Evolutionary conservation across 2,797 vertebrate genomes (phyloP).

Genomic region (Menidia menidia): DNA sequence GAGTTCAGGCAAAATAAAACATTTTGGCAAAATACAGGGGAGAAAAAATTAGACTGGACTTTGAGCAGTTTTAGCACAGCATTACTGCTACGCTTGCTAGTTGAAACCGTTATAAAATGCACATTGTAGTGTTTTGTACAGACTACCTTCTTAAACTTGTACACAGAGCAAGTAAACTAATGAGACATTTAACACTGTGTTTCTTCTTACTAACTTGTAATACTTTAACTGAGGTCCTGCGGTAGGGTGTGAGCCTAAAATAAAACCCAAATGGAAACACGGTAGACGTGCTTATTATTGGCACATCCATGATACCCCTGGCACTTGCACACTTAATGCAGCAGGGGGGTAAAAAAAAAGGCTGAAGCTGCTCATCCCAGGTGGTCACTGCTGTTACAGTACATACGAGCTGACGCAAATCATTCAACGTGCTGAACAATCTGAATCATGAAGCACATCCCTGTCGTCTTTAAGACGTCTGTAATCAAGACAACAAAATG

Average conservation of each 20-base stretch:
- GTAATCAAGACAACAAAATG: constrained; percentile 49
- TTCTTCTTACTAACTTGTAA: constrained; percentile 62
- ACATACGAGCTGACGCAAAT: constrained; percentile 41
- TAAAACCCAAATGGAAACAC: constrained; percentile 65
- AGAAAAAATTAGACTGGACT: constrained; percentile 10
- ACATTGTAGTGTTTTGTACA: constrained; percentile 33
- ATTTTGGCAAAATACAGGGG: constrained; percentile 71
- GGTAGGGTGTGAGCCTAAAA: constrained; percentile 57
- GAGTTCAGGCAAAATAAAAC: constrained; percentile 60
- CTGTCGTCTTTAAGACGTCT: constrained; percentile 34
- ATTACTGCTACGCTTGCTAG: constrained; percentile 41
- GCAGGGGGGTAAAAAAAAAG: constrained; percentile 20
- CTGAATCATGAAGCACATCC: constrained; percentile 35
- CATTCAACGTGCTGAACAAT: constrained; percentile 56
- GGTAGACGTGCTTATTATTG: constrained; percentile 72
- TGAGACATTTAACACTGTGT: constrained; percentile 60
- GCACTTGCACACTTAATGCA: constrained; percentile 56
- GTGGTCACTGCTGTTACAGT: constrained; percentile 49
- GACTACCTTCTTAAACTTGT: constrained; percentile 31
- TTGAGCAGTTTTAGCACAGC: constrained; percentile 47
- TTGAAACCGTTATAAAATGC: constrained; percentile 53
- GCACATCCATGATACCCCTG: constrained; percentile 70
- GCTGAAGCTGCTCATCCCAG: constrained; percentile 62
- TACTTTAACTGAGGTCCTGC: constrained; percentile 63
- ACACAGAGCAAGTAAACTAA: constrained; percentile 57